Base-by-base conservation (phyloP, 1,140 invertebrate genomes). In the Periplaneta americana region DNA sequence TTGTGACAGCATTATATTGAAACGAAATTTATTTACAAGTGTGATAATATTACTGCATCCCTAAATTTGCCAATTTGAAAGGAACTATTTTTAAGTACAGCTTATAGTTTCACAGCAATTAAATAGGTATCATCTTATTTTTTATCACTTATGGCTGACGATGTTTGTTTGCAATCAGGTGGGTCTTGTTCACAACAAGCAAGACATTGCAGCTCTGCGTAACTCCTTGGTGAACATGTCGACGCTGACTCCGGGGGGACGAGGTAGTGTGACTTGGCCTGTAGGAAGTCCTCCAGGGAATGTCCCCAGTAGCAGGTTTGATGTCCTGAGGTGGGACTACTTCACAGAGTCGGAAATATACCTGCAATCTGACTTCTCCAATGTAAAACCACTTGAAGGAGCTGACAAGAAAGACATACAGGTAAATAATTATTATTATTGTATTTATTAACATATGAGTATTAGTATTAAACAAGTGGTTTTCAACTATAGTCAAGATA, bases 311-410 rank as follows among this genome's bases (percentile, higher is more conserved):
- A 93, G 91, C 83, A 92, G 97, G 82, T 98, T 97, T 90, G 96
- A 98, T 89, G 91, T 98, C 80, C 89, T 96, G 32, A 92, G 91
- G 34, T 98, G 96, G 95, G 92, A 94, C 33, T 93, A 95, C 86
- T 96, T 98, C 85, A 97, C 97, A 86, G 89, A 89, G 74, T 94
- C 94, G n/a, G 94, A 97, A 86, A 91, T 94, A 31, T 96, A 94
- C 86, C 90, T 95, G 85, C 91, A 93, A 10, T 92, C 92, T 85
- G 94, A 95, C 85, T 93, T 93, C 85, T 88, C 88, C 57, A 92
- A 90, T 76, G 85, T 93, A 2, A 88, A 88, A 75, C 85, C 89
- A 75, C 88, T 94, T 32, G 89, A 87, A 85, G 91, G 90, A 81
- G 91, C 91, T 31, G 91, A 93, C 83, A 91, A 91, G 84, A 83